Conservation (phyloP, 2,888 invertebrate species). For the Choreutis nemorana region DNA sequence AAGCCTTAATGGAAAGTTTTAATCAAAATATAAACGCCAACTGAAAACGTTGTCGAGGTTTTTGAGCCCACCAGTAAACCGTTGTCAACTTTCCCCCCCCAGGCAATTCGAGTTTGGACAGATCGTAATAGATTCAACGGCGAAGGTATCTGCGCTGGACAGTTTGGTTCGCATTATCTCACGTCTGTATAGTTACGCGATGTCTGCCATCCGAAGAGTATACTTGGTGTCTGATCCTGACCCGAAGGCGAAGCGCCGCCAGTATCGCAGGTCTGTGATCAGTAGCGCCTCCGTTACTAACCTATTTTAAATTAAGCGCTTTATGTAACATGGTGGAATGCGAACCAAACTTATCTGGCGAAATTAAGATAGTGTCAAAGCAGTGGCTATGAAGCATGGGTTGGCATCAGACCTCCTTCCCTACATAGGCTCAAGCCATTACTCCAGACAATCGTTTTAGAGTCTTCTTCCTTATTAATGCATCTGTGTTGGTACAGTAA, state of each 20-base stretch:
- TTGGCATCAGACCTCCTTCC: no score
- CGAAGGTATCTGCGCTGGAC: constrained; percentile 20
- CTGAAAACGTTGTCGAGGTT: no score
- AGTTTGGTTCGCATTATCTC: constrained; percentile 48
- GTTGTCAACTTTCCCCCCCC: constrained; percentile 23
- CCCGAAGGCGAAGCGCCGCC: constrained; percentile 23
- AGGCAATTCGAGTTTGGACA: constrained; percentile 50
- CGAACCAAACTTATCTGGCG: constrained; percentile 31
- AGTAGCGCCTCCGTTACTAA: no score
- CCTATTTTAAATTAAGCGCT: neutral
- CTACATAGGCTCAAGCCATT: no score
- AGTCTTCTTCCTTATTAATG: no score
- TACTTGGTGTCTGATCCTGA: constrained; percentile 20
- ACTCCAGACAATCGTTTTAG: no score
- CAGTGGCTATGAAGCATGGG: no score
- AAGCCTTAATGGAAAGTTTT: no score
- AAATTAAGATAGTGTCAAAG: neutral
- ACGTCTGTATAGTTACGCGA: constrained; percentile 29
- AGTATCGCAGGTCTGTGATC: constrained; percentile 35
- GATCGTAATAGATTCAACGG: constrained; percentile 30
- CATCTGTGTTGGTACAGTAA: no score
- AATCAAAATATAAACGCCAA: no score
- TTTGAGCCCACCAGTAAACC: neutral
- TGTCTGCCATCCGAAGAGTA: constrained; percentile 23
- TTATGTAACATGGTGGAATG: constrained; percentile 24